These are phyloP conservation scores for Synergus gifuensis DNA, from an alignment of 2,888 invertebrate genomes.

Conservation along the genomic window DNA sequence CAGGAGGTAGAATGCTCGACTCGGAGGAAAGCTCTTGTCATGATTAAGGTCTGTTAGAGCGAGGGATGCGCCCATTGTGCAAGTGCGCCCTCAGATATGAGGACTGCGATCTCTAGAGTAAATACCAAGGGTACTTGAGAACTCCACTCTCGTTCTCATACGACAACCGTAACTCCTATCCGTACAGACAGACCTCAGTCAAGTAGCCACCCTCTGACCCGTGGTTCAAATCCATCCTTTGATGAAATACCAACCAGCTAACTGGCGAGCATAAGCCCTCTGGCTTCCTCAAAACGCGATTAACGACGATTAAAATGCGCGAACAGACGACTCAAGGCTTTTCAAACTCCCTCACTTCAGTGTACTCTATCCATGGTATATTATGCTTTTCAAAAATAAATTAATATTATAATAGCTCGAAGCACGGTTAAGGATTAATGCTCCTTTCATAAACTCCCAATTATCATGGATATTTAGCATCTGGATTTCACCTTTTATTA, in stretches of 20 bases:
- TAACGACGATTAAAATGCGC: slow-evolving; percentile 54
- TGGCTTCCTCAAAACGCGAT: slow-evolving; percentile 48
- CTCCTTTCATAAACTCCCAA: background rate
- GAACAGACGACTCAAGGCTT: slow-evolving; percentile 48
- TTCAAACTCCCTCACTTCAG: slow-evolving; percentile 20
- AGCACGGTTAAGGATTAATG: background rate
- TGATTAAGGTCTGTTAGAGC: slow-evolving; percentile 72
- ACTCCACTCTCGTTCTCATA: slow-evolving; percentile 61
- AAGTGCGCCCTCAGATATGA: slow-evolving; percentile 63
- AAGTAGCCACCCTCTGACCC: slow-evolving; percentile 50
- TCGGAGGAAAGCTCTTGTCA: slow-evolving; percentile 64
- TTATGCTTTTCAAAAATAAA: slow-evolving; percentile 10
- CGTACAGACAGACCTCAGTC: slow-evolving; percentile 53
- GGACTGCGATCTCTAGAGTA: slow-evolving; percentile 60
- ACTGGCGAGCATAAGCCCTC: slow-evolving; percentile 18
- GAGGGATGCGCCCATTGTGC: slow-evolving; percentile 69
- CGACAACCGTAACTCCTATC: slow-evolving; percentile 58
- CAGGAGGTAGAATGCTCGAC: slow-evolving; percentile 64
- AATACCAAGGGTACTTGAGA: slow-evolving; percentile 67
- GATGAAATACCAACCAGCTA: slow-evolving; percentile 36
- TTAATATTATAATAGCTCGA: background rate
- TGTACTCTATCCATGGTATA: background rate
- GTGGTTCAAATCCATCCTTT: slow-evolving; percentile 47
- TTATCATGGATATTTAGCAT: background rate
- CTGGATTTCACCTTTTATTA: background rate